A percentile compares a stretch with the other conserved stretches of the same genome.
Conservation (phyloP, 2,797 vertebrate genomes). For the Clamator glandarius region DNA sequence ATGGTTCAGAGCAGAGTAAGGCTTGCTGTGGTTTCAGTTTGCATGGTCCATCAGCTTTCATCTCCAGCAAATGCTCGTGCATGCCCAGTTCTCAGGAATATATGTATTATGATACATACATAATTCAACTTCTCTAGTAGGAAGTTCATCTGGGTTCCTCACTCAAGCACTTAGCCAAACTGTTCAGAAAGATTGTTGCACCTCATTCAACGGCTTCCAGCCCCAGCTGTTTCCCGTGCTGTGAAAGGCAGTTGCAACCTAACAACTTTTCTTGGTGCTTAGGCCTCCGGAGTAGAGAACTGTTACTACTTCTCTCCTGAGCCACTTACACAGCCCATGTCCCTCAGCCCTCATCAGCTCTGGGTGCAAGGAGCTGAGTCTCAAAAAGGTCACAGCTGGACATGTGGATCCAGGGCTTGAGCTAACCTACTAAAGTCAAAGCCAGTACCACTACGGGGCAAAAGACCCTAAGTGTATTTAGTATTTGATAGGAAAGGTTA, state of each 20-base stretch:
- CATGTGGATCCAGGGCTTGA: neutral
- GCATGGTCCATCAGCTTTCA: neutral
- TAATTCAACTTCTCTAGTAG: neutral
- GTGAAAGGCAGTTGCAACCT: neutral
- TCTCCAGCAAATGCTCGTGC: neutral
- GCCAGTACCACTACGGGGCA: neutral
- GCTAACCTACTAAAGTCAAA: neutral
- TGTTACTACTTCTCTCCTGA: neutral
- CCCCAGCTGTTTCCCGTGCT: neutral
- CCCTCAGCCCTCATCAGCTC: neutral
- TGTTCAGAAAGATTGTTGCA: neutral
- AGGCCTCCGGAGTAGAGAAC: neutral
- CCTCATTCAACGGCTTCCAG: neutral
- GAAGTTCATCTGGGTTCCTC: neutral
- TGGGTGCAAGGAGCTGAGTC: rapidly evolving
- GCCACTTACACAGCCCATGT: neutral
- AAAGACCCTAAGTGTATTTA: neutral
- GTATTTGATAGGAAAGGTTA: too few species aligned
- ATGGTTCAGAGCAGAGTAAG: rapidly evolving
- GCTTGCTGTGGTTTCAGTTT: neutral
- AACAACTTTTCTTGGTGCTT: neutral
- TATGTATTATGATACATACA: neutral
- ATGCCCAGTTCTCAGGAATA: neutral
- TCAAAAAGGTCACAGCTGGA: neutral
- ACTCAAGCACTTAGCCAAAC: neutral